These are phyloP conservation scores for Circaetus gallicus DNA, from an alignment of 2,113 vertebrate genomes.

Conservation along the genomic window DNA sequence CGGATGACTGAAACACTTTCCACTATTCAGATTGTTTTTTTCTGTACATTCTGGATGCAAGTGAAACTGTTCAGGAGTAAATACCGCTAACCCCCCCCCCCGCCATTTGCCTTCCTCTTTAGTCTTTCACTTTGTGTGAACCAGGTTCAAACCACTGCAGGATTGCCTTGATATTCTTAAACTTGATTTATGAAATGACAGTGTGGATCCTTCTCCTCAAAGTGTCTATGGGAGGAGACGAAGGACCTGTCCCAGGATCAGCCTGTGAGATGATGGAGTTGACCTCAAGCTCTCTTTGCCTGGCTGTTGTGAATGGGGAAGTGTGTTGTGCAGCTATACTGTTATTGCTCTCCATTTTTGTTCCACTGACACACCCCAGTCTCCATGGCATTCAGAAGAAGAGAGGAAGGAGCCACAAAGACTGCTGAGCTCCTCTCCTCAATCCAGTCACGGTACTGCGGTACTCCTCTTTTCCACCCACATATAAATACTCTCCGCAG, in stretches of 20 bases:
- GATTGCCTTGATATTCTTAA: neutral
- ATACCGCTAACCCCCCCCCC: neutral
- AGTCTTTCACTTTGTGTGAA: neutral
- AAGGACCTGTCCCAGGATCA: neutral
- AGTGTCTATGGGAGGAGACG: neutral
- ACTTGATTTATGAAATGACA: neutral
- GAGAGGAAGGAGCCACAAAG: neutral
- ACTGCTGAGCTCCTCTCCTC: neutral
- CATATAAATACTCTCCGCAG: neutral
- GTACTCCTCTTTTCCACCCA: neutral
- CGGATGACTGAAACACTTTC: neutral
- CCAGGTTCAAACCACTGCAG: neutral
- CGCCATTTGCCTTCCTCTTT: neutral
- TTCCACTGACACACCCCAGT: neutral
- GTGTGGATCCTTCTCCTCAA: neutral
- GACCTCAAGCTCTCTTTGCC: neutral
- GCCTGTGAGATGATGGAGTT: neutral
- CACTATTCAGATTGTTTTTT: neutral
- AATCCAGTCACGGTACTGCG: neutral
- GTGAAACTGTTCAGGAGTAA: neutral
- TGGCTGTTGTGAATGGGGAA: neutral
- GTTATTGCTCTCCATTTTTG: neutral
- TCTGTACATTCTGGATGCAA: neutral
- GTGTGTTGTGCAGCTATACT: neutral
- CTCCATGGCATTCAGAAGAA: neutral